Base-by-base conservation (phyloP, 2,888 invertebrate genomes). In the Flexamia atlantica region DNA sequence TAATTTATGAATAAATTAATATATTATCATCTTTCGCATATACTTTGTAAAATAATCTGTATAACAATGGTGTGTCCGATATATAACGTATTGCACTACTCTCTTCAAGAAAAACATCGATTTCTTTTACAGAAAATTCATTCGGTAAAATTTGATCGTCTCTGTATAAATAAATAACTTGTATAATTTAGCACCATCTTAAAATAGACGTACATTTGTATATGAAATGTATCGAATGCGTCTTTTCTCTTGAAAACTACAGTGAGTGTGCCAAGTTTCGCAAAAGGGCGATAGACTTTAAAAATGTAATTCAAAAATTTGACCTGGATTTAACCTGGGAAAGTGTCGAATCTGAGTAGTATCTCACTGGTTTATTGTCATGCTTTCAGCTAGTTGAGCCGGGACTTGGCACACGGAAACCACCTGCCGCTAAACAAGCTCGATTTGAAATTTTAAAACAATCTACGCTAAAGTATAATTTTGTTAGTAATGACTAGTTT, bases 401-500 rank as follows among this genome's bases (percentile, higher is more conserved):
- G 42, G 25, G 30, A 57, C 79, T 79, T 79, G 79, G 79, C 79
- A 79, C 79, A 79, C 79, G 23, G 5, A 1, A 76, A 23, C 76
- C 72, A 50, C 36, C 57, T 53, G 79, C 57, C 79, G 32, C 25
- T 32, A 17, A n/a, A 57, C 79, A 79, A 79, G 79, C 79, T 79
- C 79, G 79, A 79, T 79, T 79, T 79, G 1, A 79, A 79, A 57
- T 79, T 79, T 76, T 79, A 20, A 50, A 76, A 79, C 79, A 79
- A 32, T 76, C 74, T 74, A 74, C 32, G 23, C 74, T 74, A 74
- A 74, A 40, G 32, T 57, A 57, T 74, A 53, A 74, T 83, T 74
- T 83, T 83, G 74, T 74, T 83, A 83, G 72, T 83, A 83, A 83
- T 83, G 82, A 83, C 82, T 83, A 83, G 82, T 74, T 74, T 57